Conservation (phyloP, 2,888 invertebrate species). For the Ganaspis brasiliensis region DNA sequence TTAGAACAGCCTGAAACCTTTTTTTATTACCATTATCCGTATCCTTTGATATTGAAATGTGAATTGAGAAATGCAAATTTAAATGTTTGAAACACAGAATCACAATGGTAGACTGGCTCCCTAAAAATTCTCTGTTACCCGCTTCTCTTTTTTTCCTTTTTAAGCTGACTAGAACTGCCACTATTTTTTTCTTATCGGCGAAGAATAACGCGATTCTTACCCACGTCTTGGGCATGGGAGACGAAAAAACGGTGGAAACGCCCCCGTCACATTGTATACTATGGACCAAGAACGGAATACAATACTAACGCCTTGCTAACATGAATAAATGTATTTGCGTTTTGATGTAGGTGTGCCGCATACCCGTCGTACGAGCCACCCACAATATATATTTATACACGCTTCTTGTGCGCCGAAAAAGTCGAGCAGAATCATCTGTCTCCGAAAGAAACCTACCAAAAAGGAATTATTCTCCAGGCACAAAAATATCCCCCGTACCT, state of each 20-base stretch:
- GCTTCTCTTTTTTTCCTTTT: neutral
- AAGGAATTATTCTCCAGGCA: neutral
- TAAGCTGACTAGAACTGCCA: constrained; percentile 4
- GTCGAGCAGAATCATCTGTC: constrained; percentile 2
- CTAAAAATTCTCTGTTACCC: neutral
- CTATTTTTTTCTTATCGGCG: constrained; percentile 57
- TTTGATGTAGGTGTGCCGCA: constrained; percentile 75
- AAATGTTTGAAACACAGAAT: neutral
- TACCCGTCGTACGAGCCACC: constrained; percentile 54
- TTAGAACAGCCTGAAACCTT: neutral
- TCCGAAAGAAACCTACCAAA: neutral
- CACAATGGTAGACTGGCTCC: neutral
- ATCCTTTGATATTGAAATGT: neutral
- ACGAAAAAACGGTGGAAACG: constrained; percentile 74
- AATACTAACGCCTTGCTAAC: constrained; percentile 77
- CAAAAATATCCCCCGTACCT: neutral
- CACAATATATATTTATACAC: constrained; percentile 45
- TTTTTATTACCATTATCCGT: neutral
- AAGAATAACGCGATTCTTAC: constrained; percentile 54
- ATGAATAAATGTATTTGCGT: constrained; percentile 80
- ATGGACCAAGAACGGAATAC: constrained; percentile 73
- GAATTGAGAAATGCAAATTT: neutral
- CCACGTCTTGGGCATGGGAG: constrained; percentile 59
- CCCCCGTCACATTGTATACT: constrained; percentile 79
- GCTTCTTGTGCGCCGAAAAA: constrained; percentile 1